Base-by-base conservation (phyloP, 2,113 vertebrate species). In the Camarhynchus parvulus region DNA sequence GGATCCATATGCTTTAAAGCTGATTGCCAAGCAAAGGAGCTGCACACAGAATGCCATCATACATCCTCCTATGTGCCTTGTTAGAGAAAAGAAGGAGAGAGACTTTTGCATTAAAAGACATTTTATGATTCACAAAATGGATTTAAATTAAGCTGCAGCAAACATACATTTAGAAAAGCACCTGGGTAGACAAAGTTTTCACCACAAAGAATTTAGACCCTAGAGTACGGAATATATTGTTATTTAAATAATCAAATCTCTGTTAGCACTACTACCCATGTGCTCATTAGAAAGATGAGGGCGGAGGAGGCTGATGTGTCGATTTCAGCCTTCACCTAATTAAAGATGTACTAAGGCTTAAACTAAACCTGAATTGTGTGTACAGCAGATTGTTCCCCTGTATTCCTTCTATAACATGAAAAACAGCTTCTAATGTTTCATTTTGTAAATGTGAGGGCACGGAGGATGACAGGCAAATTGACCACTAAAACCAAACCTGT, bases 401-500 rank as follows among this genome's bases (percentile, higher is more conserved):
- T 63, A 55, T 67, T 89, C 31, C 52, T 88, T 73, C 72, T 55
- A 75, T 21, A 59, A 31, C 8, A 83, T 31, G 11, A 85, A 42
- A 86, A 97, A 83, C 52, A 49, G 69, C 69, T 89, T 83, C 47
- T 69, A 89, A 87, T 15, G 7, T 50, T 87, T 95, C n/a, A 33
- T 76, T 72, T 64, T 58, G 44, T 58, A 90, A 85, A 76, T 4
- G 4, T 66, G 49, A 80, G 53, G 52, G 17, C 44, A 89, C 0
- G 1, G 56, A 83, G 20, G 44, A 77, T 83, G 55, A 78, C 90
- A 80, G 67, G 53, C 50, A 93, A 90, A 92, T 15, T 81, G 67
- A 87, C 50, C 94, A 70, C 86, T 94, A 91, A 83, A 96, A 79
- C 76, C 73, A 91, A 93, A 91, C 64, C 67, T 81, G 63, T 12